Evolutionary conservation across 1,140 invertebrate genomes (phyloP).

Genomic region (Saxidomus purpurata): DNA sequence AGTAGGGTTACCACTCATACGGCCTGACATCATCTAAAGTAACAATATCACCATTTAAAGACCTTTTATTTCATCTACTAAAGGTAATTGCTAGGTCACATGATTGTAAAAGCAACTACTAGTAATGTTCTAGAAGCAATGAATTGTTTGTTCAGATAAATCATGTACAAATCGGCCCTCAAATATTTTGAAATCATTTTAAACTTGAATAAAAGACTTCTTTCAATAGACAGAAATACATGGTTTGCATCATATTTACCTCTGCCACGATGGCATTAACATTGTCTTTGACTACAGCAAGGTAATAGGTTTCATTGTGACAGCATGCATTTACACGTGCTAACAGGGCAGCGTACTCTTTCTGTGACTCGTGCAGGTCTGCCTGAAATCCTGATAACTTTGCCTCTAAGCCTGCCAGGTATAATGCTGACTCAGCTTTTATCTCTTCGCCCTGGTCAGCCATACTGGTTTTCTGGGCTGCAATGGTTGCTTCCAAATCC

Average conservation of each 20-base stretch:
- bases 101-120: no score
- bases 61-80: background rate
- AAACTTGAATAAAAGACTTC: no score
- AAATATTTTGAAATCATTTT: no score
- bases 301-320: slow-evolving; percentile 76
- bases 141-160: no score
- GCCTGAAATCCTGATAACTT: slow-evolving; percentile 66
- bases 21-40: slow-evolving; percentile 72
- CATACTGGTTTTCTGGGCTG: background rate
- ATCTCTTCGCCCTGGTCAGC: background rate
- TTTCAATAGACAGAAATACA: no score
- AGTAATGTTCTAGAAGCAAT: no score
- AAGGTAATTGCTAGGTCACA: no score
- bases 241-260: no score
- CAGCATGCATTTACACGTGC: slow-evolving; percentile 78
- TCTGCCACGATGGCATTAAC: slow-evolving; percentile 71
- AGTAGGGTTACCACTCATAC: slow-evolving; percentile 63
- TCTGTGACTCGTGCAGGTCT: slow-evolving; percentile 62
- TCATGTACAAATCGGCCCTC: no score
- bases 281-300: slow-evolving; percentile 67
- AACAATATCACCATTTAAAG: background rate
- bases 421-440: background rate
- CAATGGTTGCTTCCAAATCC: slow-evolving; percentile 36
- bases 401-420: slow-evolving; percentile 61
- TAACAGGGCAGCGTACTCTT: slow-evolving; percentile 64